Conservation (phyloP, 2,797 vertebrate genomes). For the Capromys pilorides region DNA sequence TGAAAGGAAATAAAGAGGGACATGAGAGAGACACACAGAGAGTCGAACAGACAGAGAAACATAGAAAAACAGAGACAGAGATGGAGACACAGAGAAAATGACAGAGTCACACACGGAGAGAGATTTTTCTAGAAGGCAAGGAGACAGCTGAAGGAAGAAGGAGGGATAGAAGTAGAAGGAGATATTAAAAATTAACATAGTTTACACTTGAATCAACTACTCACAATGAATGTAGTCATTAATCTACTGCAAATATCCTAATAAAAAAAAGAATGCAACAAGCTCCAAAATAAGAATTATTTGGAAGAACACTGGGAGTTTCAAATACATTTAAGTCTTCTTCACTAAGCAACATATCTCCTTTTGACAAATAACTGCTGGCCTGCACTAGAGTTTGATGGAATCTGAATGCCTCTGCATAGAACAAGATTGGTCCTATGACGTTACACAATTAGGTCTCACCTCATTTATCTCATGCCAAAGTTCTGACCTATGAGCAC, state of each 20-base stretch:
- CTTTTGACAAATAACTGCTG: neutral
- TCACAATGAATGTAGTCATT: neutral
- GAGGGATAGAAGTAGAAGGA: neutral
- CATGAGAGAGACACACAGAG: neutral
- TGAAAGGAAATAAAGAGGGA: neutral
- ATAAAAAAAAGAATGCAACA: neutral
- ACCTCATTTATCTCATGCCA: neutral
- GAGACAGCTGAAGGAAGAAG: neutral
- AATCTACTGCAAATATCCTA: neutral
- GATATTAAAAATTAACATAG: neutral
- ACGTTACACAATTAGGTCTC: neutral
- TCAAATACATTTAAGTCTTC: neutral
- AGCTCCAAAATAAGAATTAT: neutral
- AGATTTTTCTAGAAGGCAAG: neutral
- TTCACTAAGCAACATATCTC: neutral
- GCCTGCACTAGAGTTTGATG: neutral
- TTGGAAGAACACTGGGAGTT: neutral
- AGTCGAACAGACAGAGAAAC: neutral
- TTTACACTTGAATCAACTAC: neutral
- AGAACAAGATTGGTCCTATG: neutral
- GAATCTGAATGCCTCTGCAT: neutral
- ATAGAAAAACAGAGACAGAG: no score
- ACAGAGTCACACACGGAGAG: neutral
- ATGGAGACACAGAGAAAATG: neutral
- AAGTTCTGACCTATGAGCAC: neutral